These are phyloP conservation scores for Hydrotaea diabolus DNA, from an alignment of 2,888 invertebrate genomes.

Conservation along the genomic window DNA sequence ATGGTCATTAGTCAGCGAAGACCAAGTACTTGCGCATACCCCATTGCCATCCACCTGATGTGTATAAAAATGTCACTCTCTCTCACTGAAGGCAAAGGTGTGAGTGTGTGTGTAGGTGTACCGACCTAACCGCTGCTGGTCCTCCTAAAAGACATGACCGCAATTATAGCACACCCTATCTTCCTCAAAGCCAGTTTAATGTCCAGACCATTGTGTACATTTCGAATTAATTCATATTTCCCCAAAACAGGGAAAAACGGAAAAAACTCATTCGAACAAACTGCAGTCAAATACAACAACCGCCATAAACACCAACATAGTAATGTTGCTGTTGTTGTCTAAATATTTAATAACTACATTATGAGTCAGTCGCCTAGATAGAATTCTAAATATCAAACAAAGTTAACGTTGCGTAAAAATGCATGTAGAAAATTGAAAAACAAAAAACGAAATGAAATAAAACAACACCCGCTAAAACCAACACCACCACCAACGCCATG, in stretches of 20 bases:
- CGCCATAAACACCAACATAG: background rate
- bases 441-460: too few relatives aligned
- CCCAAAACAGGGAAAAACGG: too few relatives aligned
- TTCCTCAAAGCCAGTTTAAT: too few relatives aligned
- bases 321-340: background rate
- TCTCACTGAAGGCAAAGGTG: background rate
- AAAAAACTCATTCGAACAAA: background rate
- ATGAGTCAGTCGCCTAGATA: background rate
- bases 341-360: slow-evolving; percentile 32
- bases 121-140: too few relatives aligned
- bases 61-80: background rate
- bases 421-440: slow-evolving; percentile 48
- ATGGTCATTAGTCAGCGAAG: slow-evolving; percentile 65
- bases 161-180: slow-evolving; percentile 29
- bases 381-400: background rate
- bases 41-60: background rate
- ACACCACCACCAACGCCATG: background rate
- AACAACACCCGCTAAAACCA: too few relatives aligned
- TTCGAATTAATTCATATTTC: slow-evolving; percentile 4
- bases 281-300: background rate
- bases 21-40: background rate
- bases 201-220: background rate
- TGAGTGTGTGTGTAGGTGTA: too few relatives aligned
- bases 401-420: slow-evolving; percentile 59
- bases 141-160: background rate